phyloP scores from a whole-genome alignment of 2,113 vertebrate genomes.

The Eclectus roratus region DNA sequence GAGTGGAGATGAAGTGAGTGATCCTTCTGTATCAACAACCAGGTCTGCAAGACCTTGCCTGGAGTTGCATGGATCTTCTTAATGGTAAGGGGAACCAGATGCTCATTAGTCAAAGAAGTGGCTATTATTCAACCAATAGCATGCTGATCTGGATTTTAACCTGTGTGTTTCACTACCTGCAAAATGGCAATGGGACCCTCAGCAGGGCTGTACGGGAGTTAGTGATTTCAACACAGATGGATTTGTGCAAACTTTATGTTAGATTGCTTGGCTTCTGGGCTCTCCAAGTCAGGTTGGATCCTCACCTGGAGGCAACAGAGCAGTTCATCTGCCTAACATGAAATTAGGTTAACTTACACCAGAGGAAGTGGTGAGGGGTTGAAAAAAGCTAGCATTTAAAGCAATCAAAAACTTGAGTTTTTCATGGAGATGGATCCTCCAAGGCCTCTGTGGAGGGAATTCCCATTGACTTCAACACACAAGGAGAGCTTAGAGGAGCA shows the following conservation, averaged over 20 bases:
- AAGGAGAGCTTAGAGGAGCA: slow-evolving; percentile 45
- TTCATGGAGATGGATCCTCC: slow-evolving; percentile 11
- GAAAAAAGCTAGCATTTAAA: slow-evolving; percentile 25
- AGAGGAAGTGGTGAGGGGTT: slow-evolving; percentile 2
- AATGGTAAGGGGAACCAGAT: slow-evolving; percentile 36
- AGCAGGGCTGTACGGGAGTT: not conserved
- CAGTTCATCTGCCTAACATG: not conserved
- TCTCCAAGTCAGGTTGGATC: not conserved
- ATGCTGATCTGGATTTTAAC: not conserved
- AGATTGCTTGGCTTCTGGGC: not conserved
- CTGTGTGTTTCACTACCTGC: not conserved
- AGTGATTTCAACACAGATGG: not conserved
- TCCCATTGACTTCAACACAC: slow-evolving; percentile 38
- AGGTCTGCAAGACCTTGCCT: not conserved
- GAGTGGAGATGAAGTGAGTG: not conserved
- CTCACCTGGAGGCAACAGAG: slow-evolving; percentile 9
- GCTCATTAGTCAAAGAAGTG: slow-evolving; percentile 30
- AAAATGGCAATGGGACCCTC: not conserved
- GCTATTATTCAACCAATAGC: not conserved
- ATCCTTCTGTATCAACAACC: not conserved
- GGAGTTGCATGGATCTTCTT: not conserved
- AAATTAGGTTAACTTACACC: not conserved
- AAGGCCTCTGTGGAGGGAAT: slow-evolving; percentile 21
- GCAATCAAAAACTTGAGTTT: not conserved
- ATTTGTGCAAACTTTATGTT: not conserved